Base-by-base conservation (phyloP, 2,888 invertebrate species). In the Dyspetes luteomarginatus region DNA sequence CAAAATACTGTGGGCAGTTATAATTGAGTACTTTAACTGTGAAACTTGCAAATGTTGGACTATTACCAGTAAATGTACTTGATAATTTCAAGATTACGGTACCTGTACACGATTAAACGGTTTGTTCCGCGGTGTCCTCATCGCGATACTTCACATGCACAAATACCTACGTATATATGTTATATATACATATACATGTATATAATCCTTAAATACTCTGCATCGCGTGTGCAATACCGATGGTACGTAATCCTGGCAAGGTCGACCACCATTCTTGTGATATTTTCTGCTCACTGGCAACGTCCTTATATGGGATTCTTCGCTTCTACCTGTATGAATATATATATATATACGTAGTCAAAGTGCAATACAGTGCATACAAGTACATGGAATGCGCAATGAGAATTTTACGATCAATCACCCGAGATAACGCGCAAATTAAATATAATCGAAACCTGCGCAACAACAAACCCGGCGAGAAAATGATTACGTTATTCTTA, bases 261-360 rank as follows among this genome's bases (percentile, higher is more conserved):
- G 76, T 76, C 76, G 68, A 76, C 68, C 69, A 68, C 62, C 76
- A 76, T 76, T 64, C 68, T 48, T 52, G 52, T 24, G 68, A 60
- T 68, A 64, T 76, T 62, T 72, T 50, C 19, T 15, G 50, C 30
- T 67, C 58, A n/a, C 9, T 7, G 26, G 41, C 58, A 15, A 26
- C 28, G 68, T 56, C 52, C 75, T 68, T 76, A 67, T 75, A 75
- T 19, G 74, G 74, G 12, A 50, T 75, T 67, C 56, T 75, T 62
- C 15, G 22, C 19, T 24, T 52, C 52, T 52, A 22, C 19, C 19
- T 28, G 26, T 26, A 56, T 56, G 12, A n/a, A 26, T 15, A 56
- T 56, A 12, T n/a, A 19, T 12, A 41, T 36, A 24, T 56, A 5
- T 19, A 30, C 36, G 36, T 55, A 60, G 15, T 26, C 24, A 15